Evolutionary conservation across 2,888 invertebrate species (phyloP), one percentile per base, ranked within the genome.

Genomic region (Xanthia icteritia): DNA sequence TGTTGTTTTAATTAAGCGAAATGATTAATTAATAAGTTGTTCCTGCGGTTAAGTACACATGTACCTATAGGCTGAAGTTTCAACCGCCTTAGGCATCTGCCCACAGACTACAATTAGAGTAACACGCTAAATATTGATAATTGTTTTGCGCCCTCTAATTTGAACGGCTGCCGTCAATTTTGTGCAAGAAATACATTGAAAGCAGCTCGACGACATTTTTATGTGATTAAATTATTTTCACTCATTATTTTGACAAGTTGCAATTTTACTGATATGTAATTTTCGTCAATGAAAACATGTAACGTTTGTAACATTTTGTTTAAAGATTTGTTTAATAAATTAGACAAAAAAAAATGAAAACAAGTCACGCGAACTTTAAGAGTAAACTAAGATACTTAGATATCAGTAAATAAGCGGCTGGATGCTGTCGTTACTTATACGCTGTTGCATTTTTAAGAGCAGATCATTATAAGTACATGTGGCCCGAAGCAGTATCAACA

Each of bases 111-210:
- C 89, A 93, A 93, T 94, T 92, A 92, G 91, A 91, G 88, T 89
- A 91, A 92, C 92, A 91, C 91, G 91, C 93, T 91, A 93, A 93
- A 92, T 91, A 90, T 89, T 89, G 89, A 89, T 93, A 93, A 93
- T 94, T 93, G 88, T 91, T 89, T 90, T 89, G 89, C 88, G 90
- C 91, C 91, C 92, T 92, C 90, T 92, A 93, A 93, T 94, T 94
- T 92, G 31, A 71, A 86, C 88, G 27, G 73, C 67, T 77, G 79
- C 84, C 81, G 73, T 80, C 83, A 83, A 78, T 86, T 68, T 86
- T 77, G 80, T 71, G 83, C 84, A 91, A 90, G 88, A 91, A 92
- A 92, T 82, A 83, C 86, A 88, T 89, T 86, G 82, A 78, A 88
- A 75, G 82, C 85, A 79, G 77, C 79, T 67, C 74, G 73, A 85